Evolutionary conservation across 2,888 invertebrate genomes (phyloP).

Genomic region (Pteria penguin): DNA sequence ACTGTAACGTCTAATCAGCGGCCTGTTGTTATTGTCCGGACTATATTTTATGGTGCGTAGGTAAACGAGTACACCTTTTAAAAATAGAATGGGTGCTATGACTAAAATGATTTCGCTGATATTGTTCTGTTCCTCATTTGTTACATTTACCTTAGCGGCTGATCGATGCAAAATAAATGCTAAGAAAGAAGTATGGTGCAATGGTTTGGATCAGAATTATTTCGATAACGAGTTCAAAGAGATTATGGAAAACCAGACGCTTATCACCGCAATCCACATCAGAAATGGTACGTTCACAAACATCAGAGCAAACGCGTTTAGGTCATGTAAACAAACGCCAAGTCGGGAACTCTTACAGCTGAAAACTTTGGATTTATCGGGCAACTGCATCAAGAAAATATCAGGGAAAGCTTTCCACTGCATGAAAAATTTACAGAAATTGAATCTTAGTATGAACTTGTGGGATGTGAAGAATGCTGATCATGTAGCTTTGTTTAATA

Average conservation of each 20-base stretch:
- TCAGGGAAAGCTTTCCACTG: constrained; percentile 64
- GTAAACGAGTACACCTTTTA: too few species aligned
- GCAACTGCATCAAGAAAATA: constrained; percentile 52
- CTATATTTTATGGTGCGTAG: too few species aligned
- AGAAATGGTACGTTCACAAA: constrained; percentile 51
- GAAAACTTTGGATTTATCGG: constrained; percentile 46
- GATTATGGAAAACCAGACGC: background rate
- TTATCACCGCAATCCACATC: constrained; percentile 37
- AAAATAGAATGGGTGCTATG: too few species aligned
- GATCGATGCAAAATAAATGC: too few species aligned
- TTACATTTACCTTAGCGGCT: too few species aligned
- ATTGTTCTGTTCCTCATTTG: too few species aligned
- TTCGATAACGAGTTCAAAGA: background rate
- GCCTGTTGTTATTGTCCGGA: too few species aligned
- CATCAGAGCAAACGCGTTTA: constrained; percentile 54
- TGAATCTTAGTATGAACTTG: constrained; percentile 53
- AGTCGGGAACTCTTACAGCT: constrained; percentile 33
- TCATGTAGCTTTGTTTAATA: constrained; percentile 53
- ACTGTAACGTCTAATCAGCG: too few species aligned
- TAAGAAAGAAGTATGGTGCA: constrained; percentile 16
- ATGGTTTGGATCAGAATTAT: constrained; percentile 14
- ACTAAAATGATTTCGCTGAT: too few species aligned
- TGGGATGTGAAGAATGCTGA: constrained; percentile 51
- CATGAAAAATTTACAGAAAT: constrained; percentile 44
- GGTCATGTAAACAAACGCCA: constrained; percentile 46